Conservation (phyloP, 2,888 invertebrate genomes). For the Orthosia cruda region DNA sequence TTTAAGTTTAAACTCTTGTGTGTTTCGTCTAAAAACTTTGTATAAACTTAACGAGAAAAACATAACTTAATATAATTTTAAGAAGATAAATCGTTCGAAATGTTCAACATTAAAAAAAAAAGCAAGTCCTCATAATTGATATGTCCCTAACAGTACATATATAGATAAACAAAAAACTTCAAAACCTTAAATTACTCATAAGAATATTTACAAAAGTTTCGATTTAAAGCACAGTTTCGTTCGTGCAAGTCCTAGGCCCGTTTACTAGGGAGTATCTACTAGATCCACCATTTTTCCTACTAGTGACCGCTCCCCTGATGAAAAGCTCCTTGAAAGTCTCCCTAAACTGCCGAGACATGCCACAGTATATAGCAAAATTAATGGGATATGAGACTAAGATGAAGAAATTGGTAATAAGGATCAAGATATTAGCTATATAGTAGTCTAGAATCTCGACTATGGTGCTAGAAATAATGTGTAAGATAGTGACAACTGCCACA, state of each 20-base stretch:
- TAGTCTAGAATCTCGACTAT: conserved; percentile 95
- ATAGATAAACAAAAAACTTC: conserved; percentile 52
- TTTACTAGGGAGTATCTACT: conserved; percentile 96
- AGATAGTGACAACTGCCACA: conserved; percentile 95
- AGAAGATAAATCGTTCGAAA: conserved; percentile 48
- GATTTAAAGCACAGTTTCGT: conserved; percentile 95
- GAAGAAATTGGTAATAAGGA: conserved; percentile 97
- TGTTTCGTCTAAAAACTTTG: conserved; percentile 10
- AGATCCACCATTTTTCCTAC: conserved; percentile 93
- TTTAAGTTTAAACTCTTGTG: conserved; percentile 42
- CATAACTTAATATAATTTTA: not conserved
- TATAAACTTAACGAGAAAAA: conserved; percentile 27
- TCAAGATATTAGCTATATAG: conserved; percentile 94
- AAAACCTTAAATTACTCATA: conserved; percentile 60
- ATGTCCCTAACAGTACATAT: conserved; percentile 63
- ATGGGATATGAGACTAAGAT: conserved; percentile 98
- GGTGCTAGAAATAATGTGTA: conserved; percentile 96
- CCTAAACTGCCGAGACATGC: conserved; percentile 98
- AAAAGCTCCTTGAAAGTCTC: conserved; percentile 98
- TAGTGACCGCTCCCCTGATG: conserved; percentile 92
- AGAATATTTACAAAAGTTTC: conserved; percentile 66
- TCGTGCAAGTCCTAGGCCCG: conserved; percentile 96
- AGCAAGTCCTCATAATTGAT: conserved; percentile 50
- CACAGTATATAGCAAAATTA: conserved; percentile 99
- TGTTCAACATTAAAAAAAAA: conserved; percentile 17